Conservation (phyloP, 1,140 invertebrate species). For the Bemisia tabaci region DNA sequence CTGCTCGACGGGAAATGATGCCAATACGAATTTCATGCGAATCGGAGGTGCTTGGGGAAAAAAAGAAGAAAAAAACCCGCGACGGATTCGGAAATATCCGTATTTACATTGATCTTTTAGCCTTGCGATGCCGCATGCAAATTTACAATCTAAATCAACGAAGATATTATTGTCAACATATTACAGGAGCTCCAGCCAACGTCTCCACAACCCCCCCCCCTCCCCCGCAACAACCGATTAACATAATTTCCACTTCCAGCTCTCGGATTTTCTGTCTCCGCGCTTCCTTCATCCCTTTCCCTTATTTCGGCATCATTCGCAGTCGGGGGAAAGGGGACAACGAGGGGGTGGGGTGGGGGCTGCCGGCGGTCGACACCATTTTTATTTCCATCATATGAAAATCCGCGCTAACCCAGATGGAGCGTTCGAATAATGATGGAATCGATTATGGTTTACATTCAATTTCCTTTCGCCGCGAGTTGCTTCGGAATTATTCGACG, state of each 20-base stretch:
- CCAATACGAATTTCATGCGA: too few species aligned
- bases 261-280: not conserved
- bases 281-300: not conserved
- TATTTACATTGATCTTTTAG: not conserved
- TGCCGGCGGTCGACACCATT: too few species aligned
- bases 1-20: too few species aligned
- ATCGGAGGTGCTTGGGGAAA: too few species aligned
- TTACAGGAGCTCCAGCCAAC: not conserved
- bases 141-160: not conserved
- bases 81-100: too few species aligned
- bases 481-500: too few species aligned
- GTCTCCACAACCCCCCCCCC: not conserved
- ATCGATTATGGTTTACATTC: not conserved
- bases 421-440: not conserved
- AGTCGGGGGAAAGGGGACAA: too few species aligned
- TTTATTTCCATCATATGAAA: not conserved
- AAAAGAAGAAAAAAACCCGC: too few species aligned
- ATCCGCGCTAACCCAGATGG: too few species aligned
- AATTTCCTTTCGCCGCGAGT: not conserved
- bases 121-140: not conserved
- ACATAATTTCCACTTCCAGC: not conserved
- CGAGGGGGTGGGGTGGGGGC: too few species aligned
- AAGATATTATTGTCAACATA: not conserved
- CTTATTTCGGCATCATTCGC: too few species aligned
- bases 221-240: not conserved